Conservation (phyloP, 2,113 vertebrate species). For the Dipodomys stephensi region DNA sequence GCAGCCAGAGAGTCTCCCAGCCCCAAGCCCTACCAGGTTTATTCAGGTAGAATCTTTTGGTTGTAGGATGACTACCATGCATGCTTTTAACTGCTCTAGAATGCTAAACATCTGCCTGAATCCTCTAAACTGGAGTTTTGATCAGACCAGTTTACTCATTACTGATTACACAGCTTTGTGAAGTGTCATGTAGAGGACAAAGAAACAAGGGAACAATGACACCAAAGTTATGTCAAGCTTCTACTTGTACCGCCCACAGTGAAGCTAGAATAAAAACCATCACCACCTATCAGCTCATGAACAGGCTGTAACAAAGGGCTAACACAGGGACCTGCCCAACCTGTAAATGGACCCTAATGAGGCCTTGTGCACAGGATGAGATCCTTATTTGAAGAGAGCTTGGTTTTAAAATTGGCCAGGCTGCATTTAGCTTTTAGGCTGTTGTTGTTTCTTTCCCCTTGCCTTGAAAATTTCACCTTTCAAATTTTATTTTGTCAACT, state of each 20-base stretch:
- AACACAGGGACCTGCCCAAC: background rate
- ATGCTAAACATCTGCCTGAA: background rate
- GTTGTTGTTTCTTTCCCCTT: background rate
- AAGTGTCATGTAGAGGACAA: background rate
- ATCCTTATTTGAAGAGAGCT: background rate
- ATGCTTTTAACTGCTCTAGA: background rate
- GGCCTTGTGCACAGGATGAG: background rate
- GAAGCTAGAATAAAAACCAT: background rate
- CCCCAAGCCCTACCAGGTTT: too few relatives aligned
- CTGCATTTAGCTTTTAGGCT: background rate
- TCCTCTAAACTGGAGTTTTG: conserved; percentile 4
- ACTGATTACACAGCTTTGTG: background rate
- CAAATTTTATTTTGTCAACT: conserved; percentile 5
- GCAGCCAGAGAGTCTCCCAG: background rate
- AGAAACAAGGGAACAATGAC: conserved; percentile 60
- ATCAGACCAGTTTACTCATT: conserved; percentile 5
- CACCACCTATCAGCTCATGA: conserved; percentile 29
- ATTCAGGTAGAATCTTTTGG: background rate
- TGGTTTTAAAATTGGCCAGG: background rate
- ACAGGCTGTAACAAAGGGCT: background rate
- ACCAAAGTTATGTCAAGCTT: conserved; percentile 16
- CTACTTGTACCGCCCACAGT: background rate
- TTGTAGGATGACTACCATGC: background rate
- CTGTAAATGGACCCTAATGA: background rate
- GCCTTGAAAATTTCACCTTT: conserved; percentile 9